Percentiles rank a stretch among this genome's conserved stretches.
Evolutionary conservation across 2,888 invertebrate species (phyloP).

Genomic region (Catotricha subobsoleta): DNA sequence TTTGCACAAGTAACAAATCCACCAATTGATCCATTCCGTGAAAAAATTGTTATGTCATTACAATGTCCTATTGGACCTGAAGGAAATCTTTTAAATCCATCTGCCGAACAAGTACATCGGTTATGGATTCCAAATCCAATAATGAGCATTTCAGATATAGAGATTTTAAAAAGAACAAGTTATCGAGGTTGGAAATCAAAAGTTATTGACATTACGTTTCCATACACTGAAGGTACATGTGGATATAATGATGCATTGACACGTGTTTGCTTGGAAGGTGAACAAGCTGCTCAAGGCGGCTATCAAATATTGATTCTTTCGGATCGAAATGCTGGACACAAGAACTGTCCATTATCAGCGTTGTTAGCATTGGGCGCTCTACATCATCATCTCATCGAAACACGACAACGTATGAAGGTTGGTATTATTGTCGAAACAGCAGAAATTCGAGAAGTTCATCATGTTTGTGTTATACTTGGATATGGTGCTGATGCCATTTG

Average conservation of each 20-base stretch:
- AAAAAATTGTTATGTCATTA: slow-evolving; percentile 96
- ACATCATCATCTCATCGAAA: slow-evolving; percentile 90
- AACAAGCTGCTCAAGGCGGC: slow-evolving; percentile 54
- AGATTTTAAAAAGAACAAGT: slow-evolving; percentile 64
- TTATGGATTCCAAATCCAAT: slow-evolving; percentile 90
- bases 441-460: slow-evolving; percentile 91
- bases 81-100: slow-evolving; percentile 82
- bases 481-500: slow-evolving; percentile 98
- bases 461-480: slow-evolving; percentile 83
- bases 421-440: slow-evolving; percentile 90
- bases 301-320: slow-evolving; percentile 77
- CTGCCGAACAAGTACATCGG: slow-evolving; percentile 68
- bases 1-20: slow-evolving; percentile 99
- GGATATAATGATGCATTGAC: slow-evolving; percentile 69
- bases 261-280: slow-evolving; percentile 62
- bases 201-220: slow-evolving; percentile 79
- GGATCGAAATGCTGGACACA: slow-evolving; percentile 49
- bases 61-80: slow-evolving; percentile 95
- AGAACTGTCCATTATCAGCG: slow-evolving; percentile 57
- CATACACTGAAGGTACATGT: slow-evolving; percentile 47
- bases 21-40: slow-evolving; percentile 95
- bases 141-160: slow-evolving; percentile 75
- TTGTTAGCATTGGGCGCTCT: slow-evolving; percentile 79
- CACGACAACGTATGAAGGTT: slow-evolving; percentile 88
- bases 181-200: slow-evolving; percentile 79